Percentiles rank a stretch among this genome's conserved stretches.
Conservation (phyloP, 1,140 invertebrate species). For the Pinna nobilis region DNA sequence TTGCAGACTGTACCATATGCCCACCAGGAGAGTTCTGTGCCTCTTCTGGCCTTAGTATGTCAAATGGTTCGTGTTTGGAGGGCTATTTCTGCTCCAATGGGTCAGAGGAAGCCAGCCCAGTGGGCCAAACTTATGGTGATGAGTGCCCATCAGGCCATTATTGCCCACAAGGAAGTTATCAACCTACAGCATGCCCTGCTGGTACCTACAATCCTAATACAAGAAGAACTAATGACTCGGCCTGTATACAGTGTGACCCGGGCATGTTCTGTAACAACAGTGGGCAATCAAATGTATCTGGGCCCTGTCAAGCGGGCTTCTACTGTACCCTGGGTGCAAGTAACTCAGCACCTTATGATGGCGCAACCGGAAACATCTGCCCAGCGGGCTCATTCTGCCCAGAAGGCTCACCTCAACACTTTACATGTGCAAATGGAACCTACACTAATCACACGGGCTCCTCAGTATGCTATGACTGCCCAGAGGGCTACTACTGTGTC, state of each 20-base stretch:
- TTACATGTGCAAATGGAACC: constrained; percentile 69
- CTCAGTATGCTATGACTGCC: constrained; percentile 65
- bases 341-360: constrained; percentile 61
- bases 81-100: constrained; percentile 70
- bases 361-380: constrained; percentile 68
- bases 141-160: constrained; percentile 67
- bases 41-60: constrained; percentile 55
- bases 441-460: constrained; percentile 70
- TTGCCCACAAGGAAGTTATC: constrained; percentile 64
- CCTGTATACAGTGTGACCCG: constrained; percentile 65
- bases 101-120: constrained; percentile 66
- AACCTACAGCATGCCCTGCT: constrained; percentile 61
- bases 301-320: constrained; percentile 65
- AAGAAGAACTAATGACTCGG: constrained; percentile 51
- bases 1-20: constrained; percentile 65
- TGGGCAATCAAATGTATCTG: constrained; percentile 53
- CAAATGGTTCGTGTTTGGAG: constrained; percentile 65
- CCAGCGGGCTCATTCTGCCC: constrained; percentile 68
- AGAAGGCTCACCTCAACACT: constrained; percentile 57
- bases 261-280: constrained; percentile 65
- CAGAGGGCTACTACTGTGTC: constrained; percentile 69
- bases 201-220: constrained; percentile 68
- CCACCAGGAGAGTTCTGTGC: constrained; percentile 68
- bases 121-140: constrained; percentile 66
- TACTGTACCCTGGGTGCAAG: constrained; percentile 63